Conservation (phyloP, 2,797 vertebrate genomes). For the Dallia pectoralis region DNA sequence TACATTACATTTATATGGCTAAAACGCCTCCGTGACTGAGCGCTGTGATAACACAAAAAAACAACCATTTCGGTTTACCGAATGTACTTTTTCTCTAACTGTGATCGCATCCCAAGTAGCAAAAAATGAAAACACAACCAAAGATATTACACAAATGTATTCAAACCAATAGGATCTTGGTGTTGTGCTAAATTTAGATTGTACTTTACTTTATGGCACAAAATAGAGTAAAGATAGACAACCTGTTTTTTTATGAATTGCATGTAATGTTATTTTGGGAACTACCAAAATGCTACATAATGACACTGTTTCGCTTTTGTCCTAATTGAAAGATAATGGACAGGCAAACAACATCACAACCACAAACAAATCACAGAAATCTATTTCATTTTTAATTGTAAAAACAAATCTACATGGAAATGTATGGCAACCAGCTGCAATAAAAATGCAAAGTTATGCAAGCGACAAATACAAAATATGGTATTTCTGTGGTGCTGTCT, state of each 20-base stretch:
- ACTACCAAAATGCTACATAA: slow-evolving; percentile 12
- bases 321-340: slow-evolving; percentile 10
- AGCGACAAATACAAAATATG: neutral
- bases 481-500: neutral
- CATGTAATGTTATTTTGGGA: slow-evolving; percentile 17
- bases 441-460: neutral
- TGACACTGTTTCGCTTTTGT: neutral
- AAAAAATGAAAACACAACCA: slow-evolving; percentile 35
- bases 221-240: neutral
- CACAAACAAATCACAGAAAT: neutral
- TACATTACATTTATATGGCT: neutral
- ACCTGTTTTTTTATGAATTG: neutral
- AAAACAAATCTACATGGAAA: no score
- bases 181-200: slow-evolving; percentile 5
- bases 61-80: slow-evolving; percentile 42
- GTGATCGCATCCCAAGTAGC: slow-evolving; percentile 34
- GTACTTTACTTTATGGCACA: neutral
- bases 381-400: no score
- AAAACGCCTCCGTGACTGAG: neutral
- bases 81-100: slow-evolving; percentile 47
- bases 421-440: no score
- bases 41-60: slow-evolving; percentile 13
- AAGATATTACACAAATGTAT: slow-evolving; percentile 23
- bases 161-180: slow-evolving; percentile 1
- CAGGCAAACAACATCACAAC: slow-evolving; percentile 4